Conservation (phyloP, 2,797 vertebrate genomes). For the Sebastolobus alascanus region DNA sequence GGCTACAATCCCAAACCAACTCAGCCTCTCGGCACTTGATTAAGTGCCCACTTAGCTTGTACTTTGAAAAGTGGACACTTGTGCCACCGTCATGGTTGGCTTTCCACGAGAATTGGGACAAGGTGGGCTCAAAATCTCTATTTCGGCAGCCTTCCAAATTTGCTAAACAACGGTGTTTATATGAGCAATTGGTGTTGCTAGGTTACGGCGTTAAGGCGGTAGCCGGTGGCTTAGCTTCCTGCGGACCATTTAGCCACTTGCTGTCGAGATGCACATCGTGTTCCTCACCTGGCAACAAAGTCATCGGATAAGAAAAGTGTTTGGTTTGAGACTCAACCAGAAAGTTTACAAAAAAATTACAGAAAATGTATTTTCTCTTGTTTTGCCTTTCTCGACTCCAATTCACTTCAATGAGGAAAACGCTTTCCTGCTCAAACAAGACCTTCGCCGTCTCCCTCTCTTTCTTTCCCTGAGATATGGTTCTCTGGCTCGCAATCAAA, state of each 20-base stretch:
- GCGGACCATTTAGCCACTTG: slow-evolving; percentile 27
- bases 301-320: slow-evolving; percentile 3
- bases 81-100: slow-evolving; percentile 23
- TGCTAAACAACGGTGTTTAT: slow-evolving; percentile 36
- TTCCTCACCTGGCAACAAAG: slow-evolving; percentile 21
- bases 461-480: slow-evolving; percentile 45
- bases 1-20: slow-evolving; percentile 12
- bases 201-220: slow-evolving; percentile 18
- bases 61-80: slow-evolving; percentile 50
- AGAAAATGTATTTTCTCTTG: slow-evolving; percentile 17
- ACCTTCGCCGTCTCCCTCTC: slow-evolving; percentile 49
- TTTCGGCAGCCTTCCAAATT: slow-evolving; percentile 15
- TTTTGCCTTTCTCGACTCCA: slow-evolving; percentile 41
- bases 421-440: slow-evolving; percentile 50
- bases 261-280: slow-evolving; percentile 6
- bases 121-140: slow-evolving; percentile 21
- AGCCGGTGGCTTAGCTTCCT: slow-evolving; percentile 5
- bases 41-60: slow-evolving; percentile 46
- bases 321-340: slow-evolving; percentile 16
- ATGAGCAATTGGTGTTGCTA: slow-evolving; percentile 45
- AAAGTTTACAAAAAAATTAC: neutral
- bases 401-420: slow-evolving; percentile 36
- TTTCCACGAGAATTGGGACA: slow-evolving; percentile 16
- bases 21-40: slow-evolving; percentile 42
- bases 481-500: slow-evolving; percentile 74